phyloP scores from a whole-genome alignment of 2,113 vertebrate genomes.

The Podarcis muralis region DNA sequence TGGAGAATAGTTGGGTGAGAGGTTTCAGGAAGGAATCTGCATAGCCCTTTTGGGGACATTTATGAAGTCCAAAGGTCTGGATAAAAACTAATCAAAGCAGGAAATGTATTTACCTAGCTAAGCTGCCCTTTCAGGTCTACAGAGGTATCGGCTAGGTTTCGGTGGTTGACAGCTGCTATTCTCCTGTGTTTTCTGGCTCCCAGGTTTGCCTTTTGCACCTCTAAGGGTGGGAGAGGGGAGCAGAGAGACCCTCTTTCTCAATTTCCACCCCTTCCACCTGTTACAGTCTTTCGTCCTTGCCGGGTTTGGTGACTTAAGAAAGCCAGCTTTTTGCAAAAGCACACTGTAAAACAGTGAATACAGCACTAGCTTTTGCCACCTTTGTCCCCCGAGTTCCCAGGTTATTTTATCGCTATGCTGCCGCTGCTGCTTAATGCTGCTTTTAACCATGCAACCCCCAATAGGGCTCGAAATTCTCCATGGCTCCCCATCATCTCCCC shows the following conservation, averaged over 20 bases:
- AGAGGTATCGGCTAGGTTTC: too few species aligned
- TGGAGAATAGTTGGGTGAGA: not conserved
- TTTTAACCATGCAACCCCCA: constrained; percentile 52
- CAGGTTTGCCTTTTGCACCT: not conserved
- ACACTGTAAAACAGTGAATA: constrained; percentile 71
- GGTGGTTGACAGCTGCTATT: not conserved
- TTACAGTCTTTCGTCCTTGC: not conserved
- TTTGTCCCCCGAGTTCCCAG: constrained; percentile 73
- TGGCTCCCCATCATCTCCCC: constrained; percentile 65
- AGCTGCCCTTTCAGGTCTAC: not conserved
- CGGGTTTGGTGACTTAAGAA: constrained; percentile 30
- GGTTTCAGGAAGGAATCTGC: not conserved
- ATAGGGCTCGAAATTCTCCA: constrained; percentile 79
- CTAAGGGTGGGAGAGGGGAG: not conserved
- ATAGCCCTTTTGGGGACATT: not conserved
- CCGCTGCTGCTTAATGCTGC: constrained; percentile 71
- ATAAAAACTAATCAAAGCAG: not conserved
- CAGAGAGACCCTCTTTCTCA: not conserved
- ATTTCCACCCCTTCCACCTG: not conserved
- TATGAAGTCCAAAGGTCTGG: not conserved
- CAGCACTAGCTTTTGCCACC: constrained; percentile 81
- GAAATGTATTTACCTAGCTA: not conserved
- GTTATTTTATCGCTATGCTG: constrained; percentile 71
- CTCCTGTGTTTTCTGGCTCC: too few species aligned
- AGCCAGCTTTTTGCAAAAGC: constrained; percentile 31